Base-by-base conservation (phyloP, 2,797 vertebrate genomes). In the Pempheris klunzingeri region DNA sequence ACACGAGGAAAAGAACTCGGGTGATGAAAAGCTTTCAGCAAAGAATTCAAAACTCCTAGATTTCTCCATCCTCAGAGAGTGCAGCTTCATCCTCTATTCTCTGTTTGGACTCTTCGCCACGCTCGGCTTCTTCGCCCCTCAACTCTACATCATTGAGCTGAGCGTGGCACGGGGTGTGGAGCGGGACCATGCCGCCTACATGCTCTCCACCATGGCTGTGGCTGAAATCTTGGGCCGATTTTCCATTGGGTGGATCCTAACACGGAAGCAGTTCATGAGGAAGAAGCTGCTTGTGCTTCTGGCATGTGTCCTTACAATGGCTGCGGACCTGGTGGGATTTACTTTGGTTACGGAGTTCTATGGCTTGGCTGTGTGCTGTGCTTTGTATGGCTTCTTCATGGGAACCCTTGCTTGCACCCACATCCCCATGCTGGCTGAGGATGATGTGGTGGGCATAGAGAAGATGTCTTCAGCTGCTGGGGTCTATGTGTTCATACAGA, bases 91-190 rank as follows among this genome's bases (percentile, higher is more conserved):
- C 52, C 96, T 96, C 50, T 99, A 99, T 2, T 95, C 97, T 18
- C 80, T 99, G 15, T 99, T 99, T 4, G 98, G 98, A 38, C 96
- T 99, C 11, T 99, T 99, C 4, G 97, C 97, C 78, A 99, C 97
- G 0, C 90, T 99, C 49, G 98, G 97, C 46, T 99, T 99, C 93
- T 99, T 99, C 0, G 98, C 97, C 1, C 98, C 98, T 0, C 96
- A 94, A 4, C 91, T 99, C 36, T 99, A 98, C 87, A 89, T 99
- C 88, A 98, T 99, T 0, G 96, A 98, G 9, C 89, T 99, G 86
- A 96, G 96, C 3, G 93, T 97, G 77, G 97, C 95, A 63, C 93
- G 95, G 1, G 97, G 96, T 7, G 93, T 99, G 0, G 43, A 93
- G 62, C 95, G 95, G 3, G 94, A 96, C 15, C 89, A 47, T 0